A percentile compares a stretch with the other conserved stretches of the same genome.
Conservation (phyloP, 2,797 vertebrate species). For the Eupleurogrammus muticus region DNA sequence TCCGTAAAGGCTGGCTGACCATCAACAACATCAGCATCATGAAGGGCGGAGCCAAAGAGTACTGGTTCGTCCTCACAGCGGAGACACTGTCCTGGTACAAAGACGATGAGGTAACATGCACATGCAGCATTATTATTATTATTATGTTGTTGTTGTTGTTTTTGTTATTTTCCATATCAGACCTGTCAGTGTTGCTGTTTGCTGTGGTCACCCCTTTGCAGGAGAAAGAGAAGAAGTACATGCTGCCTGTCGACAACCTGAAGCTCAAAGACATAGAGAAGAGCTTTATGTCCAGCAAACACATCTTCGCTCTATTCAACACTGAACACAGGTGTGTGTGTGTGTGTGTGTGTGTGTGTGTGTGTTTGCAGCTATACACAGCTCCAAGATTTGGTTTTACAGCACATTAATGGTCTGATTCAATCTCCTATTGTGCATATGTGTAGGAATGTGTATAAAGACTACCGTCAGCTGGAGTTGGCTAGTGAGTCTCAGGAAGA, state of each 20-base stretch:
- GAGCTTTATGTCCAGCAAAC: constrained; percentile 97
- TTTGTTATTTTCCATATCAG: background rate
- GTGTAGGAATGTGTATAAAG: constrained; percentile 94
- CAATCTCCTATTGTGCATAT: background rate
- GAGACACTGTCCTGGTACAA: constrained; percentile 98
- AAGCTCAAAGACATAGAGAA: constrained; percentile 95
- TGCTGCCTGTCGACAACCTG: constrained; percentile 95
- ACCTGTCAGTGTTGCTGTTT: constrained; percentile 9
- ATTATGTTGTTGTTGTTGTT: background rate
- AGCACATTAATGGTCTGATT: too few relatives aligned
- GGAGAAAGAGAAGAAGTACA: constrained; percentile 91
- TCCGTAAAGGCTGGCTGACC: constrained; percentile 96
- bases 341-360: constrained; percentile 12
- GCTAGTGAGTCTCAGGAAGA: constrained; percentile 96
- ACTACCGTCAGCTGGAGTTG: constrained; percentile 94
- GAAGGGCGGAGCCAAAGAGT: constrained; percentile 96
- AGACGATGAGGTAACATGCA: constrained; percentile 89
- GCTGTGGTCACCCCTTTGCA: constrained; percentile 54
- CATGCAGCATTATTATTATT: background rate
- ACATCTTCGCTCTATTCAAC: constrained; percentile 95
- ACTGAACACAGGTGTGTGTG: constrained; percentile 91
- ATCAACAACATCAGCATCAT: constrained; percentile 97
- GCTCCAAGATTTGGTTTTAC: too few relatives aligned
- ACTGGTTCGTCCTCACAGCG: constrained; percentile 95
- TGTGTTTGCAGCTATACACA: background rate